Evolutionary conservation across 2,888 invertebrate genomes (phyloP).

Genomic region (Zaprionus obscuricornis): DNA sequence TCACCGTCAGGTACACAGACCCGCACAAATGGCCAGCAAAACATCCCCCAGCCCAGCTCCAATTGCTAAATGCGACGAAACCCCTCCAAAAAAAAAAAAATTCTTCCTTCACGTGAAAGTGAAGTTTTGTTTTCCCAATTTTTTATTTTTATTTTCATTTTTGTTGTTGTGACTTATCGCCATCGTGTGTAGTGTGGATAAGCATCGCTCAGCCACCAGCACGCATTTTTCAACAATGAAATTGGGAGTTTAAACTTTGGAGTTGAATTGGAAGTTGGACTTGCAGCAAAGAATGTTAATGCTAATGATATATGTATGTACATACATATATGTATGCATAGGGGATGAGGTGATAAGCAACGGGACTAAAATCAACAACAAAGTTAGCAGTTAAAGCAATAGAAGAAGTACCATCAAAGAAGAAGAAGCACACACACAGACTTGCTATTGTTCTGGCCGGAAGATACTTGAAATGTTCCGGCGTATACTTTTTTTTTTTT

Average conservation of each 20-base stretch:
- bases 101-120: conserved; percentile 6
- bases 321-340: too few species aligned
- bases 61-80: too few species aligned
- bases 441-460: conserved; percentile 30
- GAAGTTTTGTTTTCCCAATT: conserved; percentile 59
- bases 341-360: too few species aligned
- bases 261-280: too few species aligned
- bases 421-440: too few species aligned
- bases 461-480: conserved; percentile 11
- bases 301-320: too few species aligned
- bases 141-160: too few species aligned
- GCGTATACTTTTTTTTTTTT: too few species aligned
- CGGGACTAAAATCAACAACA: neutral
- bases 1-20: conserved; percentile 44
- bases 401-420: conserved; percentile 6
- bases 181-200: conserved; percentile 51
- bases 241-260: too few species aligned
- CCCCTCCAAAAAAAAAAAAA: neutral
- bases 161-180: too few species aligned
- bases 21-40: conserved; percentile 66
- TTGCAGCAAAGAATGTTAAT: too few species aligned
- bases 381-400: neutral
- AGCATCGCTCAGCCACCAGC: conserved; percentile 42
- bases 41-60: neutral
- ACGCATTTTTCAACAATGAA: conserved; percentile 39